Base-by-base conservation (phyloP, 1,140 invertebrate species). In the Hylaeus volcanicus region DNA sequence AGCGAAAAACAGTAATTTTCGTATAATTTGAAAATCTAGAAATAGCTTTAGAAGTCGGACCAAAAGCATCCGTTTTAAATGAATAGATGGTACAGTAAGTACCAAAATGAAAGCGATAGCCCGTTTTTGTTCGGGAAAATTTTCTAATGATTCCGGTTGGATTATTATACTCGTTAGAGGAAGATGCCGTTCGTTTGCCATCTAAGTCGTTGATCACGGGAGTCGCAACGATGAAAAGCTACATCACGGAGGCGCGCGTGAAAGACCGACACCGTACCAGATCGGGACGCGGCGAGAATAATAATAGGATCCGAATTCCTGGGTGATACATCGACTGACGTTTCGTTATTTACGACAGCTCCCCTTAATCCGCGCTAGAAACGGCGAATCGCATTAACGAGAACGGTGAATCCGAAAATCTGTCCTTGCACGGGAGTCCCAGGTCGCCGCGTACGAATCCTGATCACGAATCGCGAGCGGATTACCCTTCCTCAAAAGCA, bases 321-420 rank as follows among this genome's bases (percentile, higher is more conserved):
- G 81, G 74, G 85, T 90, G 89, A 90, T 90, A 88, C 84, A 90
- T 89, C 88, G 86, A 86, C 84, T 68, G 89, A 88, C 85, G 82
- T 88, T 86, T 87, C 83, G 89, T 89, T 90, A 90, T 90, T 90
- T 90, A 90, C 81, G 86, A 65, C 83, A 84, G 81, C 88, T 86
- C 86, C 83, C 85, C 76, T 84, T 88, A 86, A 89, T 89, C 87
- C 82, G 78, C 80, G 70, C 82, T 82, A 82, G 85, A 79, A 89
- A 84, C 86, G 77, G 70, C 80, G 86, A 86, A 85, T 85, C 78
- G 76, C 83, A 87, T 87, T 86, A 85, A 72, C 73, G 70, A 55
- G 69, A 71, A 79, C 60, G 73, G 63, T 37, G 73, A 85, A n/a
- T 87, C 72, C 56, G 61, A 87, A 87, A 82, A 76, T 84, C 75